These are phyloP conservation scores for Apistogramma diplotaenia DNA, from an alignment of 2,113 vertebrate genomes.

Conservation along the genomic window DNA sequence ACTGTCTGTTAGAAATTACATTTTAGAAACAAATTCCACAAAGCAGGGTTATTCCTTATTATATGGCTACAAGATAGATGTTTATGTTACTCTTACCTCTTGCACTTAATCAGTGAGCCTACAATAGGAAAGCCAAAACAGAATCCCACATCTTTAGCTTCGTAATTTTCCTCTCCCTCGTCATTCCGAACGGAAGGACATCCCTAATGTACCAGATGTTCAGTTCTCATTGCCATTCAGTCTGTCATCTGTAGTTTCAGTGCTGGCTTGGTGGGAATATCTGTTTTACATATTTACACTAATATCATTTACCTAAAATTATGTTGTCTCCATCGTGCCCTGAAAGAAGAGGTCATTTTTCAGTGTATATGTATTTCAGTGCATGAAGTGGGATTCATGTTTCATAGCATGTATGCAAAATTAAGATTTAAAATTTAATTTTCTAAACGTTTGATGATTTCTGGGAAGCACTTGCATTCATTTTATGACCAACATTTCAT, in stretches of 20 bases:
- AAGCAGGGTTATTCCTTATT: background rate
- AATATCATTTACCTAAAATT: background rate
- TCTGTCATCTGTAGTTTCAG: constrained; percentile 15
- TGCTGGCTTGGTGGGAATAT: background rate
- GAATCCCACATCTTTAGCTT: background rate
- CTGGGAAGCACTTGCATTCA: constrained; percentile 6
- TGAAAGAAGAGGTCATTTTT: background rate
- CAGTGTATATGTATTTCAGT: background rate
- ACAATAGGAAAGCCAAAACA: background rate
- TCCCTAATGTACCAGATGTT: constrained; percentile 29
- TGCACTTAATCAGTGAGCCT: background rate
- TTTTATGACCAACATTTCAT: constrained; percentile 53
- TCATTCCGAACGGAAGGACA: constrained; percentile 21
- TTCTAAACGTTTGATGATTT: constrained; percentile 31
- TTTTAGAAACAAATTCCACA: background rate
- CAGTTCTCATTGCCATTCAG: constrained; percentile 23
- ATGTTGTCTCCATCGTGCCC: background rate
- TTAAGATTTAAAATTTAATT: background rate
- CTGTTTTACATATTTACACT: constrained; percentile 22
- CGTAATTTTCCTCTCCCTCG: constrained; percentile 7
- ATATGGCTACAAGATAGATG: background rate
- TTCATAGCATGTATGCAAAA: background rate
- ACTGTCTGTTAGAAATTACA: background rate
- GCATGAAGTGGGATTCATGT: background rate
- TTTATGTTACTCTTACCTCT: background rate